phyloP scores from a whole-genome alignment of 1,140 invertebrate species.

The Agraylea sexmaculata region DNA sequence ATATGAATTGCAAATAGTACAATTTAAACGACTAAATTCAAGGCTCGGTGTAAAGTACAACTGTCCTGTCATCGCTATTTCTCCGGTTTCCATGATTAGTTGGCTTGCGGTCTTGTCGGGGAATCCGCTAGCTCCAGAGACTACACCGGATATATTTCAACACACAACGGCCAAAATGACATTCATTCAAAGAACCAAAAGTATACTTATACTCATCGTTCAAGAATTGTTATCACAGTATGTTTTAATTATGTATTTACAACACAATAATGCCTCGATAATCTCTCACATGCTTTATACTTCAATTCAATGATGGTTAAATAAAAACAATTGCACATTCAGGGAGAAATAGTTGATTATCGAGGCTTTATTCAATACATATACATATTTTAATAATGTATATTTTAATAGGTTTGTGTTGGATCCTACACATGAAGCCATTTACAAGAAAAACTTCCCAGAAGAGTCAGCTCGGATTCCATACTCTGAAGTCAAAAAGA shows the following conservation, averaged over 20 bases:
- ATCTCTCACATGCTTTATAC: no score
- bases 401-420: constrained; percentile 12
- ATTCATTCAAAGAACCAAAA: constrained; percentile 4
- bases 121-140: constrained; percentile 1
- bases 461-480: constrained; percentile 13
- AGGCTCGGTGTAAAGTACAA: constrained; percentile 8
- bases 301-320: no score
- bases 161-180: constrained; percentile 1
- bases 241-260: no score
- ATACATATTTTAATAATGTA: no score
- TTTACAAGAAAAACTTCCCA: constrained; percentile 15
- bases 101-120: background rate
- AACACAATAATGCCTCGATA: no score
- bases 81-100: background rate
- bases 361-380: no score
- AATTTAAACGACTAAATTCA: background rate
- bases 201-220: no score
- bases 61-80: constrained; percentile 7
- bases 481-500: constrained; percentile 10
- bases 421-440: constrained; percentile 1
- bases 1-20: background rate
- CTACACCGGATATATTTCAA: constrained; percentile 1
- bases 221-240: no score
- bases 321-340: no score
- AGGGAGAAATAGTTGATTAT: no score